A percentile compares a stretch with the other conserved stretches of the same genome.
Evolutionary conservation across 2,797 vertebrate species (phyloP).

Genomic region (Lates japonicus): DNA sequence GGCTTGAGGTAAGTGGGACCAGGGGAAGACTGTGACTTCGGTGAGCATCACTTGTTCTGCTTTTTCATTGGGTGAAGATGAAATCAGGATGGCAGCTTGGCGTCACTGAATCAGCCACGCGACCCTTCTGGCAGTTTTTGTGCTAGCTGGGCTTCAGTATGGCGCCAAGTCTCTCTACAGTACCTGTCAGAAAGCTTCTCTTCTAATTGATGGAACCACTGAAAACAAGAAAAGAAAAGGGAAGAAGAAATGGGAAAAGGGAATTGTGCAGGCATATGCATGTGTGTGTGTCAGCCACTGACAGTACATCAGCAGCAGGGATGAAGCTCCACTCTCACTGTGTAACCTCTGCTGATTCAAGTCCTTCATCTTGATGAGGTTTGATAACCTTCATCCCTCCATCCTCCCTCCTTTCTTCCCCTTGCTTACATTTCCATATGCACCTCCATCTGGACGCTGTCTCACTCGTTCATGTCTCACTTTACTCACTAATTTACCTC

Average conservation of each 20-base stretch:
- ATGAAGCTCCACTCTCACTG: conserved; percentile 3
- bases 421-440: conserved; percentile 32
- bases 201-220: neutral
- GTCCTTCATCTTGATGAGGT: conserved; percentile 42
- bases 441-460: conserved; percentile 37
- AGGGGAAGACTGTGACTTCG: conserved; percentile 31
- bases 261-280: neutral
- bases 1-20: conserved; percentile 38
- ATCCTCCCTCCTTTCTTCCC: neutral
- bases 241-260: neutral
- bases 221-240: conserved; percentile 7
- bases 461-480: conserved; percentile 20
- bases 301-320: conserved; percentile 11
- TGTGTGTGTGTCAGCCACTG: neutral
- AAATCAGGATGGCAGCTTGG: conserved; percentile 65
- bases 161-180: conserved; percentile 44
- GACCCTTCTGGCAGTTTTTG: conserved; percentile 58
- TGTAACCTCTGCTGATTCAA: conserved; percentile 41
- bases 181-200: conserved; percentile 49
- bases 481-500: neutral
- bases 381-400: conserved; percentile 27
- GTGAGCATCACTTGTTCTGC: conserved; percentile 42
- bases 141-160: conserved; percentile 38
- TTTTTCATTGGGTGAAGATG: conserved; percentile 23
- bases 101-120: conserved; percentile 41